Conservation (phyloP, 2,888 invertebrate genomes). For the Brenthis hecate region DNA sequence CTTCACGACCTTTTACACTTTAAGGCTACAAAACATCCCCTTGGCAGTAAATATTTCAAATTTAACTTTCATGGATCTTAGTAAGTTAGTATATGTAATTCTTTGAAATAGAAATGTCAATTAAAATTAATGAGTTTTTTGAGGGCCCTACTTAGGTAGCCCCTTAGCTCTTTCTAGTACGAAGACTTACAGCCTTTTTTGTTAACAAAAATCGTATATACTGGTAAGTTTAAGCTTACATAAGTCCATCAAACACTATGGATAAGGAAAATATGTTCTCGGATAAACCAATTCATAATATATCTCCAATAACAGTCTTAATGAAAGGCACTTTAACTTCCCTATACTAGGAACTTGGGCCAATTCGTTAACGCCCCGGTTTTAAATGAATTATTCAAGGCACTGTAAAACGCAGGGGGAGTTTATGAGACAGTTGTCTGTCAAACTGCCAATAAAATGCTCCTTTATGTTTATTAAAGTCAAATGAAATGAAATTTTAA, state of each 20-base stretch:
- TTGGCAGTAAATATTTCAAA: constrained; percentile 25
- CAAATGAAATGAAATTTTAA: constrained; percentile 47
- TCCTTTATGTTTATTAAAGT: constrained; percentile 39
- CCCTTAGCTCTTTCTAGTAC: too few relatives aligned
- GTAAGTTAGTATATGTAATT: constrained; percentile 12
- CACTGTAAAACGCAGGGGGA: constrained; percentile 41
- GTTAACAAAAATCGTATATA: too few relatives aligned
- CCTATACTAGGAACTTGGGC: constrained; percentile 12
- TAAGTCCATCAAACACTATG: too few relatives aligned
- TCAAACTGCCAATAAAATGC: constrained; percentile 45
- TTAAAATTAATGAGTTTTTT: constrained; percentile 11
- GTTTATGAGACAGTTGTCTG: constrained; percentile 44
- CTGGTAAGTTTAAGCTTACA: too few relatives aligned
- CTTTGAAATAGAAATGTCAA: constrained; percentile 13
- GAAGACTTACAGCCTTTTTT: too few relatives aligned
- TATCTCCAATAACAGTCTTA: neutral
- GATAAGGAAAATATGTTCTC: too few relatives aligned
- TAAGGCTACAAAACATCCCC: constrained; percentile 47
- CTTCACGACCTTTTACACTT: constrained; percentile 62
- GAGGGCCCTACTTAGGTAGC: neutral
- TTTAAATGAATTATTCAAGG: constrained; percentile 48
- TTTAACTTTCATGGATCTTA: constrained; percentile 16
- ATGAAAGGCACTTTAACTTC: constrained; percentile 29
- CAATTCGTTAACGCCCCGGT: constrained; percentile 43
- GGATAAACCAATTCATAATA: neutral